Evolutionary conservation across 2,797 vertebrate species (phyloP), one percentile per base, ranked within the genome.

Genomic region (Propithecus deckenii): DNA sequence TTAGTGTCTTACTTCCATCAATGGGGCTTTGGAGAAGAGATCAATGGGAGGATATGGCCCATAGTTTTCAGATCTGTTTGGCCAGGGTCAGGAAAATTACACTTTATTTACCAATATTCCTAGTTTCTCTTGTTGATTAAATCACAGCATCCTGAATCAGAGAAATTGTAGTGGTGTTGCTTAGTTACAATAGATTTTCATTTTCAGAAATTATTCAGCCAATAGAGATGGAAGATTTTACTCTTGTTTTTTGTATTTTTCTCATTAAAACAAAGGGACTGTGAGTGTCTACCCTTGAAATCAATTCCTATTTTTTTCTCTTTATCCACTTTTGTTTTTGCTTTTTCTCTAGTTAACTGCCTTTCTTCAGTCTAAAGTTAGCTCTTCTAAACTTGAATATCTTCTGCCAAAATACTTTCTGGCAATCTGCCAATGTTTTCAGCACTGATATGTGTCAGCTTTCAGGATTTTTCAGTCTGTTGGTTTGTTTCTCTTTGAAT

Each of bases 311-410:
- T 97, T 97, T 95, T 97, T 76, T 48, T 20, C 1, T 17, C 14
- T 89, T 67, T 78, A 98, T 96, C 61, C 89, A 96, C 74, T 97
- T 97, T 97, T 97, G 84, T 94, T 97, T 96, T 98, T 95, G 57
- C 59, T 95, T 98, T 98, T 98, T 98, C 96, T 97, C 88, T 96
- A 97, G 93, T 98, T 98, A 98, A 95, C 95, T 97, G 96, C 93
- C 55, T 96, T 98, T 98, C 96, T 95, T 98, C 89, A 87, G 97
- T 98, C 97, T 98, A 98, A 98, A 98, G 97, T 98, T 98, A 98
- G 93, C 97, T 98, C 96, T 98, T 98, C 96, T 98, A 97, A 98
- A 98, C 95, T 98, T 98, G 97, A 98, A 97, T 98, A 96, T 97
- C 94, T 97, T 98, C 94, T 98, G 0, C 71, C 97, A 98, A 98